Conservation (phyloP, 2,888 invertebrate species). For the Brachycybe producta region DNA sequence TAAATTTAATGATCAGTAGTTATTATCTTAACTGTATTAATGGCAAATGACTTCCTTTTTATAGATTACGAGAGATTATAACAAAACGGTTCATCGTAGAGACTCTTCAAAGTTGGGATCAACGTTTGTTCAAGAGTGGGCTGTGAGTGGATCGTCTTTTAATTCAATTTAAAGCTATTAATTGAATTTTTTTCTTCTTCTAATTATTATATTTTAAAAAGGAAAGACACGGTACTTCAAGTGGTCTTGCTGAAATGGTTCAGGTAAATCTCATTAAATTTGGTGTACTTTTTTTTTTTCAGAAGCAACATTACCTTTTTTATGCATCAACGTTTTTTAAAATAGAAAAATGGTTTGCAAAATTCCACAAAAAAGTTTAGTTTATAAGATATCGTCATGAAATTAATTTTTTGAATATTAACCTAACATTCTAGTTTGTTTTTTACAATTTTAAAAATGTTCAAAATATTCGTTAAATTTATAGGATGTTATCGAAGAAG, state of each 20-base stretch:
- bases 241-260: too few relatives aligned
- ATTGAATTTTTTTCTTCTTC: too few relatives aligned
- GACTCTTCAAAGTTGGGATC: constrained; percentile 11
- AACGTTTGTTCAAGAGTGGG: constrained; percentile 15
- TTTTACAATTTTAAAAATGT: neutral
- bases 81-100: constrained; percentile 40
- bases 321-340: neutral
- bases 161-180: constrained; percentile 2
- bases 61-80: constrained; percentile 48
- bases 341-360: too few relatives aligned
- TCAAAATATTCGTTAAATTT: constrained; percentile 2
- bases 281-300: neutral
- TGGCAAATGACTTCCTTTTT: constrained; percentile 10
- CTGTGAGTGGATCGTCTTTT: too few relatives aligned
- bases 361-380: too few relatives aligned
- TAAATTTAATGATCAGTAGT: constrained; percentile 27
- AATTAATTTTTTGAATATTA: neutral
- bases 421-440: neutral
- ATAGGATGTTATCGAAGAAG: constrained; percentile 18
- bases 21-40: neutral
- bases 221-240: too few relatives aligned
- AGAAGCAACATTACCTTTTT: neutral
- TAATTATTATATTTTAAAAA: too few relatives aligned
- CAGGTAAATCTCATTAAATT: neutral
- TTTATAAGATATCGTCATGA: too few relatives aligned